A percentile compares a stretch with the other conserved stretches of the same genome.
phyloP scores from a whole-genome alignment of 2,113 vertebrate species.

The Amblyornis subalaris region DNA sequence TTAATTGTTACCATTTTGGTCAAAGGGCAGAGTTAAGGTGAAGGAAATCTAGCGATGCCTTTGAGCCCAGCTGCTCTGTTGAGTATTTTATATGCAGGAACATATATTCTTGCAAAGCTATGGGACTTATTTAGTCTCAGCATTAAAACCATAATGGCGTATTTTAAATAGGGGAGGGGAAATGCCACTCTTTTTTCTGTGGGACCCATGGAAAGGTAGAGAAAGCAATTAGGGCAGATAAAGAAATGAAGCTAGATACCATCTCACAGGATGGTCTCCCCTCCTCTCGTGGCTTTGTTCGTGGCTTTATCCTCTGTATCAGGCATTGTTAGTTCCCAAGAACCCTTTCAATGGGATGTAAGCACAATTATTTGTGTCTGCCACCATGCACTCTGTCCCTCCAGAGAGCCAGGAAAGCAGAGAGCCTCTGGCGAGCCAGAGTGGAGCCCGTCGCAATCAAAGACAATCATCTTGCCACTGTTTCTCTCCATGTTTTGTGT shows the following conservation, averaged over 20 bases:
- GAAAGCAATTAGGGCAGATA: neutral
- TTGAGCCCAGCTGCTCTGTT: neutral
- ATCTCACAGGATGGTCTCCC: slow-evolving; percentile 7
- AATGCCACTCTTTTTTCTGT: neutral
- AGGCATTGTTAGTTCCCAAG: slow-evolving; percentile 16
- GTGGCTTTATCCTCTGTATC: neutral
- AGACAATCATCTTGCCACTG: neutral
- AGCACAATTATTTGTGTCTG: neutral
- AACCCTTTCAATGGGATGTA: slow-evolving; percentile 14
- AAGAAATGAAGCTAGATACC: neutral
- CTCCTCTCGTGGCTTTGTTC: slow-evolving; percentile 8
- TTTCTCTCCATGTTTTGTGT: slow-evolving; percentile 37
- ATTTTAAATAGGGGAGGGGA: neutral
- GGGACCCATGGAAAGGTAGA: neutral
- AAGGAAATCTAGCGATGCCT: neutral
- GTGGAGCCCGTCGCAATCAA: neutral
- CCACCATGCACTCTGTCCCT: neutral
- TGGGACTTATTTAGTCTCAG: neutral
- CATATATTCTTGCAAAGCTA: neutral
- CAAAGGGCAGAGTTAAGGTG: neutral
- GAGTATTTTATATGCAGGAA: neutral
- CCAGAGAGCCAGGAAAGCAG: neutral
- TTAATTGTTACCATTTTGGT: accelerated
- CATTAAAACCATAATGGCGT: neutral
- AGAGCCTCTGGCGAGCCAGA: neutral